These are phyloP conservation scores for Coelinius sp. DNA, from an alignment of 2,888 invertebrate species.

Conservation along the genomic window DNA sequence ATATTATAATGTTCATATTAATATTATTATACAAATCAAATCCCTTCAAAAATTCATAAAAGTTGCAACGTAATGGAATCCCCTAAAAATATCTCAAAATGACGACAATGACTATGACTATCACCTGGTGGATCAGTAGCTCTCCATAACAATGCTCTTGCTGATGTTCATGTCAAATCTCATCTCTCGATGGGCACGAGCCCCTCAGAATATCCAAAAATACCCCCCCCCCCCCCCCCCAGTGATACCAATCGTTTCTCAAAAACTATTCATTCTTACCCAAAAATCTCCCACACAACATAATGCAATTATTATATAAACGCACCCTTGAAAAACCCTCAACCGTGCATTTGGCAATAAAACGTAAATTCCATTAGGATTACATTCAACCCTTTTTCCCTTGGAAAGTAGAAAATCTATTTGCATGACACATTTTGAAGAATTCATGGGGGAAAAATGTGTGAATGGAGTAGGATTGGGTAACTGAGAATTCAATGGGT, in stretches of 20 bases:
- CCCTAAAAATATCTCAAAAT: not conserved
- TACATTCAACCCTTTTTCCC: not conserved
- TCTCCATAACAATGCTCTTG: not conserved
- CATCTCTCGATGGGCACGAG: conserved; percentile 12
- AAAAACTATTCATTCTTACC: not conserved
- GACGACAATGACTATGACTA: not conserved
- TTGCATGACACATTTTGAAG: not conserved
- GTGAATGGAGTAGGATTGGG: not conserved
- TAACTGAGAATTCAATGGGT: not conserved
- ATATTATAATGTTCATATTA: too few relatives aligned
- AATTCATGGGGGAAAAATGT: not conserved
- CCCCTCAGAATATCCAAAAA: not conserved
- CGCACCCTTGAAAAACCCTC: not conserved
- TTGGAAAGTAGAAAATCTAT: not conserved
- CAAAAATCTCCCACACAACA: not conserved
- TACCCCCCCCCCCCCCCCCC: too few relatives aligned
- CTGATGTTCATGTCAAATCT: not conserved
- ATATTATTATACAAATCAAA: too few relatives aligned
- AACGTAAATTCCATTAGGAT: conserved; percentile 1
- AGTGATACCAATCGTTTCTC: not conserved
- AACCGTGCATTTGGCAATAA: not conserved
- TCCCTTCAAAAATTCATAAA: not conserved
- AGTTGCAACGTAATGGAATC: not conserved
- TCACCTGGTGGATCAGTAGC: conserved; percentile 18
- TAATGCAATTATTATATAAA: not conserved